A percentile compares a stretch with the other conserved stretches of the same genome.
phyloP scores from a whole-genome alignment of 1,140 invertebrate genomes.

The Drosophila ercepeae region DNA sequence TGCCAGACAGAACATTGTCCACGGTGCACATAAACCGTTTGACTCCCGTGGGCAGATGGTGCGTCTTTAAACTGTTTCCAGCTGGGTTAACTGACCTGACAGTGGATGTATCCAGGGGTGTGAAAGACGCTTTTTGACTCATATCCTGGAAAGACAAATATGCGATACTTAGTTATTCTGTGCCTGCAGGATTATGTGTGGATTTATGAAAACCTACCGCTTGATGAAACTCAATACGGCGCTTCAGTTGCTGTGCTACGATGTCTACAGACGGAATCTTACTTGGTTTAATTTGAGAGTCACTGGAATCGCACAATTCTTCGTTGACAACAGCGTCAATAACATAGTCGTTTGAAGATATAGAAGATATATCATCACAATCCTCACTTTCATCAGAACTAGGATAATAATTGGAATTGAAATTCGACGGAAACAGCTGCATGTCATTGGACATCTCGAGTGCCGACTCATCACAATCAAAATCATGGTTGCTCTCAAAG shows the following conservation, averaged over 20 bases:
- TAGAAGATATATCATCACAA: no score
- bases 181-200: neutral
- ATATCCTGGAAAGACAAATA: constrained; percentile 21
- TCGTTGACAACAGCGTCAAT: neutral
- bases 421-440: no score
- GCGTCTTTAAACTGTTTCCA: constrained; percentile 48
- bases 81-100: constrained; percentile 40
- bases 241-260: constrained; percentile 23
- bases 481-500: constrained; percentile 20
- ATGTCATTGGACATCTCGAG: constrained; percentile 7
- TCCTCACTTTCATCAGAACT: neutral
- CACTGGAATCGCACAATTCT: neutral
- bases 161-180: neutral
- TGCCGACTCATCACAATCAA: constrained; percentile 49
- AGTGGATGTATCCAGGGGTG: constrained; percentile 63
- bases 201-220: constrained; percentile 23
- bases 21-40: constrained; percentile 60
- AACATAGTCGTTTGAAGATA: neutral
- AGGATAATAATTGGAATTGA: neutral
- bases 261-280: neutral
- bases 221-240: constrained; percentile 37
- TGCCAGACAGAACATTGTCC: constrained; percentile 46
- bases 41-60: constrained; percentile 57
- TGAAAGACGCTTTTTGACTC: constrained; percentile 31
- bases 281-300: neutral